Conservation (phyloP, 1,140 invertebrate species). For the fruit fly (Drosophila melanogaster) region Release_6_plus_ISO1_MT NT_033777.3:14155501-14156000, state of each 20-base stretch:
- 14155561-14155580: conserved; percentile 15
- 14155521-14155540: neutral
- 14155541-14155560: conserved; percentile 11
- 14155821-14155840: conserved; percentile 17
- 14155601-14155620: conserved; percentile 57
- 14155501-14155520: conserved; percentile 35
- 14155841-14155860: neutral
- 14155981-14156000: neutral
- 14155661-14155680: conserved; percentile 76
- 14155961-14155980: conserved; percentile 50
- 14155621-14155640: conserved; percentile 72
- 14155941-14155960: conserved; percentile 13
- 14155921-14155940: conserved; percentile 49
- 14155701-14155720: conserved; percentile 36
- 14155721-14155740: conserved; percentile 17
- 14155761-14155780: neutral
- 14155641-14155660: conserved; percentile 18
- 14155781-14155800: neutral
- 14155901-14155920: conserved; percentile 68
- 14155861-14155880: conserved; percentile 50
- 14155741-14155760: neutral
- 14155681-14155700: conserved; percentile 36
- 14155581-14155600: conserved; percentile 71
- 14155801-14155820: neutral
- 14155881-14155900: conserved; percentile 65